Conservation (phyloP, 2,797 vertebrate genomes). For the Lophura swinhoii region DNA sequence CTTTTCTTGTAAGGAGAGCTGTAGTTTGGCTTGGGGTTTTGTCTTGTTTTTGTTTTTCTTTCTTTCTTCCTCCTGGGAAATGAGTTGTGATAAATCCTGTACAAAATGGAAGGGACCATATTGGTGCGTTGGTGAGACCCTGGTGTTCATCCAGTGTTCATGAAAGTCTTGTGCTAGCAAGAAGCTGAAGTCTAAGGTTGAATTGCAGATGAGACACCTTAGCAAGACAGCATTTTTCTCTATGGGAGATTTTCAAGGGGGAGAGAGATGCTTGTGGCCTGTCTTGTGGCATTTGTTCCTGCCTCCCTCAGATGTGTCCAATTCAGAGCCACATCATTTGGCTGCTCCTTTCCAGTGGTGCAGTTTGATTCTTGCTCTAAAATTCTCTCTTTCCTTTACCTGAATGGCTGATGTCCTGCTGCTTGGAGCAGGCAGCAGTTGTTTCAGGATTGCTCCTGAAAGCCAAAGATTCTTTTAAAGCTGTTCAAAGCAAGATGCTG, state of each 20-base stretch:
- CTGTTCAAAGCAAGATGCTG: accelerated
- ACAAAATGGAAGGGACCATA: background rate
- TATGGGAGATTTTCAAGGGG: background rate
- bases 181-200: background rate
- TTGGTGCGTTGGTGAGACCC: accelerated
- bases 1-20: background rate
- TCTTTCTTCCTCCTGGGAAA: background rate
- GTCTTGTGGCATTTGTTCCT: background rate
- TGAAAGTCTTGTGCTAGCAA: background rate
- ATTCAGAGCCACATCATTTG: background rate
- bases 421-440: background rate
- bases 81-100: background rate
- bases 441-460: background rate
- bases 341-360: background rate
- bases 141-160: background rate
- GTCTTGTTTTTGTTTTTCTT: background rate
- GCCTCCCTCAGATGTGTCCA: background rate
- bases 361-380: slow-evolving; percentile 21
- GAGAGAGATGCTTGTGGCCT: background rate
- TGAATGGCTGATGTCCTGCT: background rate
- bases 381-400: slow-evolving; percentile 6
- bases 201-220: background rate
- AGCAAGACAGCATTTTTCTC: background rate
- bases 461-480: background rate
- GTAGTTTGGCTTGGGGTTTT: slow-evolving; percentile 5